phyloP scores from a whole-genome alignment of 2,797 vertebrate genomes.

The Myotis daubentonii region DNA sequence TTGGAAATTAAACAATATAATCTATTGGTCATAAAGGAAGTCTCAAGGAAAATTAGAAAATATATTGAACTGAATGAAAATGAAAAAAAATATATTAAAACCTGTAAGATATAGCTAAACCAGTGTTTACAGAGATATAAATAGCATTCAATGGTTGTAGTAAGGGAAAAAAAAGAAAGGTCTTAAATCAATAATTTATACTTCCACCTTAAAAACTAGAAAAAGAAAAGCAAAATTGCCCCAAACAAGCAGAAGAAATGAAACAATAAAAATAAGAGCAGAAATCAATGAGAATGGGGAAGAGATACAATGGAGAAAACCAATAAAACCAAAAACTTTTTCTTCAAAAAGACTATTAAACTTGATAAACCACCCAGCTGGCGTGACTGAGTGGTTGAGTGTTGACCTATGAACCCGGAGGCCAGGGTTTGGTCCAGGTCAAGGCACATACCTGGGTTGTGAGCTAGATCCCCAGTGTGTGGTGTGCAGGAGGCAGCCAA shows the following conservation, averaged over 20 bases:
- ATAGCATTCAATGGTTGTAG: not conserved
- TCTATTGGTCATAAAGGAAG: not conserved
- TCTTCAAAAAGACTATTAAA: not conserved
- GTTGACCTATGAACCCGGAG: not conserved
- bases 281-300: not conserved
- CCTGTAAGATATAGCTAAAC: not conserved
- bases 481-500: not conserved
- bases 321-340: not conserved
- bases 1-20: not conserved
- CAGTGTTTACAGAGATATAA: not conserved
- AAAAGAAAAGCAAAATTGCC: not conserved
- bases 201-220: not conserved
- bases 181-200: not conserved
- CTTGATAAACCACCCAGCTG: not conserved
- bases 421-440: not conserved
- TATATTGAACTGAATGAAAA: not conserved
- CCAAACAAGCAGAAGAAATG: not conserved
- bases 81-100: not conserved
- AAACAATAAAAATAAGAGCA: not conserved
- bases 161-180: not conserved
- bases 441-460: not conserved
- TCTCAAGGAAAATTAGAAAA: not conserved
- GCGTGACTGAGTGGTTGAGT: not conserved
- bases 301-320: not conserved
- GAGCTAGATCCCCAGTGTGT: not conserved